Base-by-base conservation (phyloP, 1,140 invertebrate genomes). In the Geopemphigus sp. region DNA sequence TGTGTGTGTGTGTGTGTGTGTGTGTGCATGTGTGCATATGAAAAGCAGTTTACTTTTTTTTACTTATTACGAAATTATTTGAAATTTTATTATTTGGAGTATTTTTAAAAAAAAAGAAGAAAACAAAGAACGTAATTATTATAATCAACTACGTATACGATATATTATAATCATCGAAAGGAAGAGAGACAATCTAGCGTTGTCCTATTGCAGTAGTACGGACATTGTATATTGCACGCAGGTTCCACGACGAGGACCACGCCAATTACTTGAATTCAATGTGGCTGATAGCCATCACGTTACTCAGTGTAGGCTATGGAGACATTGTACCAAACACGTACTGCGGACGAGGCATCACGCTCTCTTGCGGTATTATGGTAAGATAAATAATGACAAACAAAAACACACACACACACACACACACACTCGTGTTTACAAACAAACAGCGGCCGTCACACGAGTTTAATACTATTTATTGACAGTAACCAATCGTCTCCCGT, bases 241-340 rank as follows among this genome's bases (percentile, higher is more conserved):
- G 93, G 89, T 91, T 92, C 88, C 92, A 94, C 87, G 92, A 94
- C 87, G 91, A 92, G 86, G 92, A 93, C 86, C 94, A 95, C 88
- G 92, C 91, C 83, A 95, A 95, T 90, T 91, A 95, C 86, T 90
- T 95, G 86, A 95, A 95, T 89, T 93, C 94, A 84, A 94, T 95
- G 92, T 95, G 94, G 94, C 90, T 96, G 89, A 95, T 94, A 83
- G 92, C 93, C 85, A 94, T 94, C 86, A 95, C 94, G 82, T 94
- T 95, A 88, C 89, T 92, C 85, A 91, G 91, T 89, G 90, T 92
- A 83, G 91, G 91, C 83, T 92, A 92, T 85, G 91, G 91, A 83
- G 95, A 97, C 88, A 95, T 97, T 85, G 95, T 97, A 83, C 95
- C 95, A 83, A 95, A 96, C 88, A 96, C 95, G 80, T 95, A 96